Conservation (phyloP, 1,140 invertebrate species). For the Halesus radiatus region DNA sequence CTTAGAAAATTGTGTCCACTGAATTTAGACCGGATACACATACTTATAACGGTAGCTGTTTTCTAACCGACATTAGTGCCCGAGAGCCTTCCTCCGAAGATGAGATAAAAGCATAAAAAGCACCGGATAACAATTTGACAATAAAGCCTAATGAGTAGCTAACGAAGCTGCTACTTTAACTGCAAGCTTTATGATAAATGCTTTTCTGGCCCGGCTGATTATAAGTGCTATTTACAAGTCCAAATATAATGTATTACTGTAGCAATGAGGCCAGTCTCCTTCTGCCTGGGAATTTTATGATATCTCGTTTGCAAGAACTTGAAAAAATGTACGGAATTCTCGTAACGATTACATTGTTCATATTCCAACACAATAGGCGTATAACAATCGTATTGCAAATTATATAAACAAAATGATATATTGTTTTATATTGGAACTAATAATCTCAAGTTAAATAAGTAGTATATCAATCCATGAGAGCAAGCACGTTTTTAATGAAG, state of each 20-base stretch:
- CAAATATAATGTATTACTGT: slow-evolving; percentile 41
- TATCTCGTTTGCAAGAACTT: slow-evolving; percentile 44
- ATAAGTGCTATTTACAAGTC: slow-evolving; percentile 18
- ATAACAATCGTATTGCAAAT: slow-evolving; percentile 19
- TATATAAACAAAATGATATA: slow-evolving; percentile 9
- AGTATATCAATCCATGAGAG: slow-evolving; percentile 2
- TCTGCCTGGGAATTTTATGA: slow-evolving; percentile 38
- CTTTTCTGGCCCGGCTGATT: slow-evolving; percentile 16
- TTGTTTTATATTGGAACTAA: neutral
- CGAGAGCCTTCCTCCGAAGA: neutral
- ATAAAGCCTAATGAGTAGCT: slow-evolving; percentile 25
- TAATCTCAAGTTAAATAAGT: slow-evolving; percentile 4
- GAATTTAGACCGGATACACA: neutral
- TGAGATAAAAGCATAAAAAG: neutral
- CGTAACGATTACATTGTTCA: slow-evolving; percentile 18
- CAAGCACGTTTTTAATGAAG: neutral
- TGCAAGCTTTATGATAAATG: slow-evolving; percentile 12
- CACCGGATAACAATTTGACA: slow-evolving; percentile 7
- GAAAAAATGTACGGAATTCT: slow-evolving; percentile 38
- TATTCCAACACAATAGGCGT: slow-evolving; percentile 20
- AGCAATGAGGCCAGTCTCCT: slow-evolving; percentile 35
- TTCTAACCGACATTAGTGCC: neutral
- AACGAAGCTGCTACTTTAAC: slow-evolving; percentile 23
- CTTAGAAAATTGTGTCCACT: neutral
- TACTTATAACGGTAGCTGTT: slow-evolving; percentile 1